Evolutionary conservation across 2,797 vertebrate species (phyloP).

Genomic region (Notolabrus celidotus): DNA sequence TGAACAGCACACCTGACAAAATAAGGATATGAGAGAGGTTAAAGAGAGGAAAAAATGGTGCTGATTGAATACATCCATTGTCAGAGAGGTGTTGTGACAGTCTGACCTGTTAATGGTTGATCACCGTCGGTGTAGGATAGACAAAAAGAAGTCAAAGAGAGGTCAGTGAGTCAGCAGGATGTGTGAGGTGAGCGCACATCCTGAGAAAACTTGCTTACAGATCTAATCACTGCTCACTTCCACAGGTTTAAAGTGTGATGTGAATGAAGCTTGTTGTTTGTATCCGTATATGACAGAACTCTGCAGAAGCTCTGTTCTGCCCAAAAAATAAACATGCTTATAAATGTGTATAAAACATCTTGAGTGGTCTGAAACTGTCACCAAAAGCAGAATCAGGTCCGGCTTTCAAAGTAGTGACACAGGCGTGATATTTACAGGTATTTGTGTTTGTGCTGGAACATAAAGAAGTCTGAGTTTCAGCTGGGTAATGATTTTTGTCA

Average conservation of each 20-base stretch:
- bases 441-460: too few relatives aligned
- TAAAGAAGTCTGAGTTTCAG: too few relatives aligned
- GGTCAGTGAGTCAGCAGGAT: conserved; percentile 71
- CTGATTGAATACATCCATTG: conserved; percentile 57
- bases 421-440: too few relatives aligned
- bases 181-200: conserved; percentile 56
- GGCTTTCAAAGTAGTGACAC: too few relatives aligned
- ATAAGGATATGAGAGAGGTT: conserved; percentile 52
- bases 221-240: not conserved
- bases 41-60: conserved; percentile 22
- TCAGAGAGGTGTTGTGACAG: conserved; percentile 61
- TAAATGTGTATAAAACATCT: too few relatives aligned
- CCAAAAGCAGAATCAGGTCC: too few relatives aligned
- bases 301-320: too few relatives aligned
- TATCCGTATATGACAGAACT: too few relatives aligned
- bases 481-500: too few relatives aligned
- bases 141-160: conserved; percentile 56
- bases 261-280: not conserved
- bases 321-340: too few relatives aligned
- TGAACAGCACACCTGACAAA: conserved; percentile 56
- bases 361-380: too few relatives aligned
- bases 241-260: not conserved
- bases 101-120: conserved; percentile 49
- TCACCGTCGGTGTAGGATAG: too few relatives aligned
- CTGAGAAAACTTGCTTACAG: conserved; percentile 25